Evolutionary conservation across 2,797 vertebrate genomes (phyloP), one percentile per base, ranked within the genome.

Genomic region (Florisuga fusca): DNA sequence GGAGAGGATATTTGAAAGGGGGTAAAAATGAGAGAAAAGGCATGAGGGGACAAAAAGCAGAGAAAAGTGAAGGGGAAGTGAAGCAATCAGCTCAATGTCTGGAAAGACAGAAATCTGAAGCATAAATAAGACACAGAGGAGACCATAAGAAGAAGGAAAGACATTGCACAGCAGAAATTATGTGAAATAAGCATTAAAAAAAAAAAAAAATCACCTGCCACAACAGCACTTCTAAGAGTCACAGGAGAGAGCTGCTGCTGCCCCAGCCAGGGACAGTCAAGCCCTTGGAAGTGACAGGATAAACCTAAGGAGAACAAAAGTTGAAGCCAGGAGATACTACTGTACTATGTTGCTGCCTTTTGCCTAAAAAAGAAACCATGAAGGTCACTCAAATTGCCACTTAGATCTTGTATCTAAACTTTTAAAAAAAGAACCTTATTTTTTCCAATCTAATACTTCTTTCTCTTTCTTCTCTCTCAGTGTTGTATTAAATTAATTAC

Each of bases 291-390:
- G 51, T 3, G 41, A 78, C 48, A 64, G 46, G 43, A 34, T 89
- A 88, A 74, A 68, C 38, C 36, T 67, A 79, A 84, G 83, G 74
- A 90, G 80, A 95, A 91, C 67, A 95, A 94, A 62, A 76, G 48
- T 64, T 7, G 4, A 62, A 0, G 4, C 46, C 64, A 36, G n/a
- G 25, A 83, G 77, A 90, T 63, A 87, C n/a, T 25, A 6, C 33
- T 53, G 57, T 26, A 41, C 31, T 58, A 64, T 51, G 36, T 22
- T 72, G 53, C 50, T 76, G 45, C 36, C 72, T 76, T 85, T 73
- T 84, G 33, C 87, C 68, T 86, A 67, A 90, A 86, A 83, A 2
- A 75, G 54, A 87, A 88, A 88, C 66, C 46, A 84, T 23, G 38
- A 68, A 89, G 79, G 66, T 80, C 69, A 91, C 19, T 78, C 43